Percentiles rank a stretch among this genome's conserved stretches.
Evolutionary conservation across 1,140 invertebrate genomes (phyloP).

Genomic region (Pseudomyrmex pallidus): DNA sequence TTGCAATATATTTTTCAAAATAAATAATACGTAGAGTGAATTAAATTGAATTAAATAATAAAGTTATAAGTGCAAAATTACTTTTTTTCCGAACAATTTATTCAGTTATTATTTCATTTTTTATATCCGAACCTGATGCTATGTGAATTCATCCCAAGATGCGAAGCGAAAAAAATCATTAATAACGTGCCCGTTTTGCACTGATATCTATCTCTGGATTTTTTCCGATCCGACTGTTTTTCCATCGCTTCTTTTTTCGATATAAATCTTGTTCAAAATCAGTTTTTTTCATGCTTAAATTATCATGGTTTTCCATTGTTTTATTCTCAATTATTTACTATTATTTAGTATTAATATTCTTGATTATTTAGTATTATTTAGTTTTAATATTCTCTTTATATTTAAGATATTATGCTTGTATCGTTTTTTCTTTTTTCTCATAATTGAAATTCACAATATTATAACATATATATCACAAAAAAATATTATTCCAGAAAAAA

Average conservation of each 20-base stretch:
- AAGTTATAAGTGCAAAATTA: neutral
- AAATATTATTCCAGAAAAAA: neutral
- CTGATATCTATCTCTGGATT: neutral
- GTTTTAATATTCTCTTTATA: too few species aligned
- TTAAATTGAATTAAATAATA: neutral
- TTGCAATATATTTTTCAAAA: too few species aligned
- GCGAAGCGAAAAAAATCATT: neutral
- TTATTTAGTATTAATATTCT: slow-evolving; percentile 13
- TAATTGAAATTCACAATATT: too few species aligned
- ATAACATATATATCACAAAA: neutral
- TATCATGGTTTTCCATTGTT: slow-evolving; percentile 21
- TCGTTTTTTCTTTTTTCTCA: too few species aligned
- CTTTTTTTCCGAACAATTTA: neutral
- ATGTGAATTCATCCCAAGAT: slow-evolving; percentile 27
- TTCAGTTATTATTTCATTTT: neutral
- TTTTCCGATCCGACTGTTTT: neutral
- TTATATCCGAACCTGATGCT: neutral
- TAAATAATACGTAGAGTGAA: neutral
- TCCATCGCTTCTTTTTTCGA: neutral
- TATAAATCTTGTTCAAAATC: slow-evolving; percentile 23
- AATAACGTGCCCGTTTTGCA: slow-evolving; percentile 8
- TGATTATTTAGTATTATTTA: too few species aligned
- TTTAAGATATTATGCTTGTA: too few species aligned
- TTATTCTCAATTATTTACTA: slow-evolving; percentile 13
- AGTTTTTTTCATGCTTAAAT: slow-evolving; percentile 9